A percentile compares a stretch with the other conserved stretches of the same genome.
Conservation (phyloP, 2,113 vertebrate species). For the Lepus americanus region DNA sequence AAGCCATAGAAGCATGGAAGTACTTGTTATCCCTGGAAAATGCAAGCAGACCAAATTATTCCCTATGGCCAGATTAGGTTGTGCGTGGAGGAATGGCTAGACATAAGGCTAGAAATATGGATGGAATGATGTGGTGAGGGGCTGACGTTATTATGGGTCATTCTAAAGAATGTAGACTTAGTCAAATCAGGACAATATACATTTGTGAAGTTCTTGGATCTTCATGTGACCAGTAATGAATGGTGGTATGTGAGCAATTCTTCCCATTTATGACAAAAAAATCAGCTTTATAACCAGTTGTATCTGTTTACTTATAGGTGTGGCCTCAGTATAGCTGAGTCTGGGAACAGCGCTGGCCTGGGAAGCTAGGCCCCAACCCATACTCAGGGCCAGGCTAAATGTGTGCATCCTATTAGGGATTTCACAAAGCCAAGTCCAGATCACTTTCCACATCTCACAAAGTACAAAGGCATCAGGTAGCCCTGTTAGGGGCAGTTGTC, state of each 20-base stretch:
- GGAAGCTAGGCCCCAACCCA: background rate
- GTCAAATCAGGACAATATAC: background rate
- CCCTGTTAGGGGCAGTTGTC: background rate
- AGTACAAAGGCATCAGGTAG: background rate
- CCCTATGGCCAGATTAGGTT: background rate
- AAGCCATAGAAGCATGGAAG: background rate
- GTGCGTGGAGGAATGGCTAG: background rate
- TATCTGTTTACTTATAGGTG: background rate
- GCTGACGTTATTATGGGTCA: background rate
- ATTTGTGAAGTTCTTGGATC: conserved; percentile 28
- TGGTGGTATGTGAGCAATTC: conserved; percentile 17
- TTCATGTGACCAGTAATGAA: background rate
- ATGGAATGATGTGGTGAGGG: conserved; percentile 19
- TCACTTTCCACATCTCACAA: background rate
- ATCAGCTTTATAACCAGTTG: background rate
- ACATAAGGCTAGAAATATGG: background rate
- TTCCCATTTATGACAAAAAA: background rate
- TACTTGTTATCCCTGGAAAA: background rate
- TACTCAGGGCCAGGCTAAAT: background rate
- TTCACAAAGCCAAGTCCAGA: background rate
- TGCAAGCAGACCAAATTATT: background rate
- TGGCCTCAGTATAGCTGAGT: background rate
- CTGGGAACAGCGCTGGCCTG: background rate
- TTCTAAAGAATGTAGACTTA: background rate
- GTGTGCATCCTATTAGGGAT: background rate